Evolutionary conservation across 2,113 vertebrate species (phyloP), one percentile per base, ranked within the genome.

Genomic region (Bagarius yarrelli): DNA sequence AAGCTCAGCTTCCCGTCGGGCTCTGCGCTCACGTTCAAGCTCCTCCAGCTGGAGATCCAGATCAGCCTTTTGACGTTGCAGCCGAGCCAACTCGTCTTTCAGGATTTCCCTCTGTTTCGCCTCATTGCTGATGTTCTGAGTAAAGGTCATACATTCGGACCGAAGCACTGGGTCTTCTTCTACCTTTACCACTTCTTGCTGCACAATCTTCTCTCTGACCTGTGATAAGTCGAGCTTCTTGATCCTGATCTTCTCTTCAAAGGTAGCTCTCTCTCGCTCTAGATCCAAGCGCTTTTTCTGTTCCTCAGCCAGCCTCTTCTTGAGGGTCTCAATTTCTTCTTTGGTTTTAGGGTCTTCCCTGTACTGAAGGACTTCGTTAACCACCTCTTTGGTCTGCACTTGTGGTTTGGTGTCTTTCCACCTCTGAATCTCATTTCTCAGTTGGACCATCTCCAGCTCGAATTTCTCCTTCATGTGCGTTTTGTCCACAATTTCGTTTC

Each of bases 401-500:
- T 97, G 96, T 5, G 95, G 96, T 84, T 97, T 96, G 70, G 95
- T 93, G 9, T 96, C 94, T 87, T 94, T 97, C 94, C 96, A 94
- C 85, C 93, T 90, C 88, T 95, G 93, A 85, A 98, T 98, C 85
- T 99, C 98, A 83, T 95, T 94, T 84, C 92, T 95, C 70, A 98
- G 91, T 89, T 98, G 96, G 63, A 95, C 94, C 66, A 96, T 97
- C 91, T 99, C 96, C 47, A 98, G 87, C 78, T 97, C 96, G 4
- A 92, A 94, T 83, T 95, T 94, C 85, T 99, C 97, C 0, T 93
- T 97, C 40, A 93, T 90, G 87, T 95, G 92, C 0, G 95, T 96
- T 89, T 95, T 96, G 82, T 97, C 95, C 6, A 98, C 94, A 14
- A 99, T 98, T 86, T 98, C 95, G 56, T 96, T 95, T n/a, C 97